Percentiles rank a stretch among this genome's conserved stretches.
phyloP scores from a whole-genome alignment of 2,888 invertebrate species.

The Tipula vernalis region DNA sequence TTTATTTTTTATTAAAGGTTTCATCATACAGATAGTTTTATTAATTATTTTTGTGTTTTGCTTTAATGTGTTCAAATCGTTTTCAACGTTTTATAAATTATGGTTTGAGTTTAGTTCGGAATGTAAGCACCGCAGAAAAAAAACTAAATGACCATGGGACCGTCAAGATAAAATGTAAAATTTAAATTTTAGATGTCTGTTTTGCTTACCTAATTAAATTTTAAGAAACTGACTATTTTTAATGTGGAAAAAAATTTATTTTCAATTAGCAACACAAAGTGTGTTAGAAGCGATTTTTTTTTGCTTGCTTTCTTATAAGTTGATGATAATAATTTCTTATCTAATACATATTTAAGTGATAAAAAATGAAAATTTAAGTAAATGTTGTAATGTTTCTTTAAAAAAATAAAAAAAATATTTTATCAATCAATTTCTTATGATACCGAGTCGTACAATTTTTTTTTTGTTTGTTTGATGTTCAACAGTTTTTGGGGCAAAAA shows the following conservation, averaged over 20 bases:
- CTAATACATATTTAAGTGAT: neutral
- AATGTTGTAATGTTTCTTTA: neutral
- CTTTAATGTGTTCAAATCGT: too few relatives aligned
- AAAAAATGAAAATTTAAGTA: neutral
- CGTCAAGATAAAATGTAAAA: neutral
- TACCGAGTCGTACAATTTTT: neutral
- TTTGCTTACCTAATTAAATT: neutral
- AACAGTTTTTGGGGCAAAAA: neutral
- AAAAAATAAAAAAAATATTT: neutral
- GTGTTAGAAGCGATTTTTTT: neutral
- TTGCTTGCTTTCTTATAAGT: neutral
- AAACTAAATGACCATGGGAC: neutral
- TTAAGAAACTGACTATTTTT: neutral
- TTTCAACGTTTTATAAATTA: too few relatives aligned
- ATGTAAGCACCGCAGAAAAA: neutral
- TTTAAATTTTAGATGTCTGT: neutral
- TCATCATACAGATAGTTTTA: too few relatives aligned
- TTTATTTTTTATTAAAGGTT: too few relatives aligned
- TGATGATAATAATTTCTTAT: neutral
- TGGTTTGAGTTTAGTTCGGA: neutral
- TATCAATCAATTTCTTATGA: neutral
- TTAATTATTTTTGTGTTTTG: too few relatives aligned
- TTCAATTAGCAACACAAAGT: neutral
- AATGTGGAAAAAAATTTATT: neutral
- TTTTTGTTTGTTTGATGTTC: neutral